Evolutionary conservation across 2,113 vertebrate species (phyloP), one percentile per base, ranked within the genome.

Genomic region (Hippocampus abdominalis): DNA sequence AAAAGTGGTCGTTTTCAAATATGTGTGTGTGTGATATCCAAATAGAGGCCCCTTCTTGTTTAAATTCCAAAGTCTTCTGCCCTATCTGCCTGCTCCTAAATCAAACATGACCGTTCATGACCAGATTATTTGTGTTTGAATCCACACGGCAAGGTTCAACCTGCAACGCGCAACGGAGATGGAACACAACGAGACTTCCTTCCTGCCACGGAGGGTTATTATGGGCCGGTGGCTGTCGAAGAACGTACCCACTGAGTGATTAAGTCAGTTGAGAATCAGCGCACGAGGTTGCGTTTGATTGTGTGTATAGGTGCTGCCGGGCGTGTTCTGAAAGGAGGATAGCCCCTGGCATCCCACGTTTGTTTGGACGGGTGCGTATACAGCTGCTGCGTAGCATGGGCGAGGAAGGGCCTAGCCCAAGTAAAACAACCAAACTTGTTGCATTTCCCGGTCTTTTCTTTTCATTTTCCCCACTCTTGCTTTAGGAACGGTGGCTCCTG

Each of bases 341-440:
- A 80, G 84, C 82, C 87, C 77, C 76, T 84, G 87, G 88, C 87
- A 87, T 86, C 81, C 72, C 53, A 75, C 68, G 75, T 88, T 86
- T 89, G 80, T 88, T 90, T 85, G 84, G 85, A 89, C 81, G 84
- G 82, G 53, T 86, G 73, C 81, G 15, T 79, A 81, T 76, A 80
- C 89, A 91, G 87, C 89, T 90, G 90, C 82, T 78, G 81, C 75
- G 39, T 67, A 83, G 81, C 79, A 79, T 68, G 75, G 76, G 72
- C 63, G 71, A 88, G 82, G 77, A 85, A 79, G 84, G 76, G 84
- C 82, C 78, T 60, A 70, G 86, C 72, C 81, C 54, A 89, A 89
- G 83, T 84, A 78, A 90, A 92, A 89, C 89, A 92, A 84, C 84
- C 81, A 83, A 82, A 87, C 83, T 86, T 76, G 32, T 81, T 69